A percentile compares a stretch with the other conserved stretches of the same genome.
These are phyloP conservation scores for Brenthis hecate DNA, from an alignment of 2,888 invertebrate species.

Conservation along the genomic window DNA sequence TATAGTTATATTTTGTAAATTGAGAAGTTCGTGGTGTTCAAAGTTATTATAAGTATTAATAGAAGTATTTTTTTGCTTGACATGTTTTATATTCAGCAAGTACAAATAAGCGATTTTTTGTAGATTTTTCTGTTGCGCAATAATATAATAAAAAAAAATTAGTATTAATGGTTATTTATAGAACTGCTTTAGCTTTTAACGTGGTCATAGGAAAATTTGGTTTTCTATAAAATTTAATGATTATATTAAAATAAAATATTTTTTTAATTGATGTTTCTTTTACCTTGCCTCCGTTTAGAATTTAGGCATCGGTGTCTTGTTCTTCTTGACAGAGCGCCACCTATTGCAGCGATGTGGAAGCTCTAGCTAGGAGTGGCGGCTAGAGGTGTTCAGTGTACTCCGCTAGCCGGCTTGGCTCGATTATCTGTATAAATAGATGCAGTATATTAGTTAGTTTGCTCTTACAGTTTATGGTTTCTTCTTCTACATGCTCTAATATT, in stretches of 20 bases:
- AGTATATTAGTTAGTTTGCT: slow-evolving; percentile 35
- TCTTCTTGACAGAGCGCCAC: slow-evolving; percentile 21
- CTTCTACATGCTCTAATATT: slow-evolving; percentile 5
- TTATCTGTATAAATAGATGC: slow-evolving; percentile 40
- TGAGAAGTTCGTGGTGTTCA: too few relatives aligned
- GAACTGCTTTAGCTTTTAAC: too few relatives aligned
- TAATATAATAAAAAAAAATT: too few relatives aligned
- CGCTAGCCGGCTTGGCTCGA: slow-evolving; percentile 22
- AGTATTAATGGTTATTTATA: too few relatives aligned
- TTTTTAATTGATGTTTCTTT: neutral
- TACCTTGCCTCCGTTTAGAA: neutral
- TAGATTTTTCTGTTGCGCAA: too few relatives aligned
- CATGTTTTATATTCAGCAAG: too few relatives aligned
- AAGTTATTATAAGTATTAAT: too few relatives aligned
- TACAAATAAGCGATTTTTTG: too few relatives aligned
- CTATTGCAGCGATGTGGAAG: slow-evolving; percentile 23
- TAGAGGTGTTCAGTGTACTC: slow-evolving; percentile 14
- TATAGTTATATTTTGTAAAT: too few relatives aligned
- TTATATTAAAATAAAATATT: neutral
- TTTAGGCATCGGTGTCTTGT: neutral
- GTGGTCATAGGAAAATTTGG: too few relatives aligned
- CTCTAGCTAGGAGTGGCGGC: slow-evolving; percentile 1
- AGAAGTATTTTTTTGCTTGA: too few relatives aligned
- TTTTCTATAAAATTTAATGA: too few relatives aligned
- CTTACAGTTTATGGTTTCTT: slow-evolving; percentile 28